phyloP scores from a whole-genome alignment of 2,113 vertebrate genomes.

The Buteo buteo region DNA sequence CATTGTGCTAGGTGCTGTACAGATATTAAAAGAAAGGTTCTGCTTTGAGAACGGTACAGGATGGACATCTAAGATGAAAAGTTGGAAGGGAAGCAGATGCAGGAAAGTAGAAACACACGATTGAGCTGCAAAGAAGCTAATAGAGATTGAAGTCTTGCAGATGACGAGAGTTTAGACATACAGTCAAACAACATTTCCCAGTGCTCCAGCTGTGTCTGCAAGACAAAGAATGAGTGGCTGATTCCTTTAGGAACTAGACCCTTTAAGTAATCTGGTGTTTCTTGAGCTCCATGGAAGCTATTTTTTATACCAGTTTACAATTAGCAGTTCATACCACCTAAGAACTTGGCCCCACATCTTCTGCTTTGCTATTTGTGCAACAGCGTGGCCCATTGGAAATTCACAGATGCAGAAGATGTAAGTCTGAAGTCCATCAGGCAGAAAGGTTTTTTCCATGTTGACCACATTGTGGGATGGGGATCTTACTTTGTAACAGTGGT shows the following conservation, averaged over 20 bases:
- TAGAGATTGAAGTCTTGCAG: background rate
- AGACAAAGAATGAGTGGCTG: background rate
- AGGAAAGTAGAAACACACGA: background rate
- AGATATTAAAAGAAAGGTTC: background rate
- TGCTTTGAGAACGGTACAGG: background rate
- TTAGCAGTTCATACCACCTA: background rate
- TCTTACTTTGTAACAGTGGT: background rate
- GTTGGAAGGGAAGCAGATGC: background rate
- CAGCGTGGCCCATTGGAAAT: rapidly evolving
- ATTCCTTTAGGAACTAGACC: background rate
- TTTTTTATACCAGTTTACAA: background rate
- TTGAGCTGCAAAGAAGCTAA: background rate
- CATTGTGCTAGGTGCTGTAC: background rate
- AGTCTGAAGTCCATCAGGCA: background rate
- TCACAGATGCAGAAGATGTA: background rate
- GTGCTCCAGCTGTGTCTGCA: background rate
- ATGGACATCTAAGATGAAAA: background rate
- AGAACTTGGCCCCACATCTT: background rate
- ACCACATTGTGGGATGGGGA: background rate
- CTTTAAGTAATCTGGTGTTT: background rate
- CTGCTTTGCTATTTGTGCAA: background rate
- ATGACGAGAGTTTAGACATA: background rate
- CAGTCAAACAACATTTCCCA: background rate
- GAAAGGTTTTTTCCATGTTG: background rate
- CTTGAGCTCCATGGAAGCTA: background rate